Evolutionary conservation across 2,888 invertebrate genomes (phyloP).

Genomic region (Caenorhabditis doughertyi): DNA sequence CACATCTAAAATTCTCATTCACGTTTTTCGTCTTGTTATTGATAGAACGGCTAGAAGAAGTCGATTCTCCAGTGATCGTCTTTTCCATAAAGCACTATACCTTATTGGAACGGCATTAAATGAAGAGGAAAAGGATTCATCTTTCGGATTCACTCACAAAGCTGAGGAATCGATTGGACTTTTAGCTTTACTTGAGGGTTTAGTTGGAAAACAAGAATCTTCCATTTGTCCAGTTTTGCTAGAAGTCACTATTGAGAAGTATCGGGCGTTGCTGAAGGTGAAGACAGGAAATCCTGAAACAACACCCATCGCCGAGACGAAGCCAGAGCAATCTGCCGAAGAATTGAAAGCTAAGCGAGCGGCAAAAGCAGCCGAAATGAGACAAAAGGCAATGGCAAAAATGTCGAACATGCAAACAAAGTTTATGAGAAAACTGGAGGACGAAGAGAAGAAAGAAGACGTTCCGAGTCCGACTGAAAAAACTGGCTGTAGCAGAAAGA

Average conservation of each 20-base stretch:
- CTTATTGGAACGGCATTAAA: conserved; percentile 78
- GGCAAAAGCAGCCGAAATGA: conserved; percentile 75
- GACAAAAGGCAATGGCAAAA: conserved; percentile 74
- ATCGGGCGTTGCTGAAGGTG: conserved; percentile 62
- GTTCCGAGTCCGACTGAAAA: background rate
- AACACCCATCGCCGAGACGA: conserved; percentile 9
- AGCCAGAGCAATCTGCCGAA: conserved; percentile 27
- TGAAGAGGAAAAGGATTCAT: conserved; percentile 71
- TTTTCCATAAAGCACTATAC: conserved; percentile 78
- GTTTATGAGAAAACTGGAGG: conserved; percentile 65
- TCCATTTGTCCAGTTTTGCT: conserved; percentile 68
- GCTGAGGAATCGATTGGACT: conserved; percentile 67
- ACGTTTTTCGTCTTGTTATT: conserved; percentile 70
- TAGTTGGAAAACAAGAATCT: conserved; percentile 70
- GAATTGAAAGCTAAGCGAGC: conserved; percentile 67
- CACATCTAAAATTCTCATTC: conserved; percentile 68
- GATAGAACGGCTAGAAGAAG: conserved; percentile 75
- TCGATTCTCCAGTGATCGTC: conserved; percentile 78
- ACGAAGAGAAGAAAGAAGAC: conserved; percentile 56
- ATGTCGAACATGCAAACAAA: conserved; percentile 68
- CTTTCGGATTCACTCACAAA: conserved; percentile 72
- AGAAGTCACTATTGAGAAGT: conserved; percentile 71
- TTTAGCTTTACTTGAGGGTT: conserved; percentile 61
- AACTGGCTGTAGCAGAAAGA: background rate
- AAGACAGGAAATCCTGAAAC: conserved; percentile 32